Evolutionary conservation across 2,888 invertebrate genomes (phyloP).

Genomic region (Dicyrtoma fusca): DNA sequence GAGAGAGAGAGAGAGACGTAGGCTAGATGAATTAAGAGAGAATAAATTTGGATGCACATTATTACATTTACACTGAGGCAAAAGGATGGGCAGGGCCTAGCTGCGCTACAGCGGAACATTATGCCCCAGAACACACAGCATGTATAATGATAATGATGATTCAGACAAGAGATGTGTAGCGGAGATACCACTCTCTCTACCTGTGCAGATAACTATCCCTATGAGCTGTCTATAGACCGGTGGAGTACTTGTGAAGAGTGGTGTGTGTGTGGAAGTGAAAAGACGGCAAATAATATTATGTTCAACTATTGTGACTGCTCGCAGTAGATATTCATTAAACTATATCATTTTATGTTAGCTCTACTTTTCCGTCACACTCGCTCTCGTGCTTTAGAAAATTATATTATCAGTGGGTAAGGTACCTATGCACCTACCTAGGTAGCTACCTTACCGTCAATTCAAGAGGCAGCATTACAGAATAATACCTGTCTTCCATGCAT

Average conservation of each 20-base stretch:
- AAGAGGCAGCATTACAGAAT: no score
- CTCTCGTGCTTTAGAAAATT: neutral
- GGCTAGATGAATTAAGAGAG: slow-evolving; percentile 13
- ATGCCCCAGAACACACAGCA: slow-evolving; percentile 36
- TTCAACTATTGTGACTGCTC: slow-evolving; percentile 22
- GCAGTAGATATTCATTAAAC: slow-evolving; percentile 15
- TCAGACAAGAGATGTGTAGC: slow-evolving; percentile 17
- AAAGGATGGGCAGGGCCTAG: slow-evolving; percentile 28
- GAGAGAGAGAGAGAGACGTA: slow-evolving; percentile 8
- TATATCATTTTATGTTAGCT: no score
- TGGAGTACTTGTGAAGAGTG: neutral
- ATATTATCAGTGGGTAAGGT: no score
- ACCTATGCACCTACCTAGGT: neutral
- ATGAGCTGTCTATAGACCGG: slow-evolving; percentile 2
- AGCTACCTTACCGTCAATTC: no score
- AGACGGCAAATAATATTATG: slow-evolving; percentile 8
- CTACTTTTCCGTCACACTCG: neutral
- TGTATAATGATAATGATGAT: slow-evolving; percentile 35
- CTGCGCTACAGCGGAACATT: slow-evolving; percentile 32
- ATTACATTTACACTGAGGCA: slow-evolving; percentile 2
- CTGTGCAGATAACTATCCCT: neutral
- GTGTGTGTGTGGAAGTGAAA: slow-evolving; percentile 25
- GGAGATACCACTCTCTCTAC: neutral
- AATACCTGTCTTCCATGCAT: no score
- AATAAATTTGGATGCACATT: slow-evolving; percentile 19